These are phyloP conservation scores for Zoroaster sp. DNA, from an alignment of 53 echinoderm and acorn worm genomes.

Conservation along the genomic window DNA sequence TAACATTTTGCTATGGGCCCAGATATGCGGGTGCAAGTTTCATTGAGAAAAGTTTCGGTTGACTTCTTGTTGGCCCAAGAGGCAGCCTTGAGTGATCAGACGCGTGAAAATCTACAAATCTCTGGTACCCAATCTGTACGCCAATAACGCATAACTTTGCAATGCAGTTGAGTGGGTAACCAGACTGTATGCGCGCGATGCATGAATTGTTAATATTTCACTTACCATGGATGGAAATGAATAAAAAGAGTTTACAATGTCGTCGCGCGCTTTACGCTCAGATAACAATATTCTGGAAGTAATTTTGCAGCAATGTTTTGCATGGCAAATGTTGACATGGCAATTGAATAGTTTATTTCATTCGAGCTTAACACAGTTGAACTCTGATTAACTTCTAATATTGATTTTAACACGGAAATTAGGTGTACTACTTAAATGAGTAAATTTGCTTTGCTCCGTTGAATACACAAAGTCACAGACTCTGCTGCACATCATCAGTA, in stretches of 20 bases:
- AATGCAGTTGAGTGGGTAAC: not conserved
- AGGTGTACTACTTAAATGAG: not conserved
- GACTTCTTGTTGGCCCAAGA: not conserved
- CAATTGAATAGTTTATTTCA: not conserved
- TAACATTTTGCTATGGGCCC: no score
- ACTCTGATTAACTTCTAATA: not conserved
- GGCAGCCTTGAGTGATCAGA: slow-evolving; percentile 12
- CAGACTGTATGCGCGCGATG: not conserved
- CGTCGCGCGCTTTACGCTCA: not conserved
- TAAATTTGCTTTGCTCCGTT: not conserved
- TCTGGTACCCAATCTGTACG: not conserved
- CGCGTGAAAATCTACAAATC: not conserved
- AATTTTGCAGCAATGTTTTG: not conserved
- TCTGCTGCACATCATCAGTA: no score
- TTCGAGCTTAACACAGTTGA: not conserved
- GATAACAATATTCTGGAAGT: not conserved
- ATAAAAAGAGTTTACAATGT: not conserved
- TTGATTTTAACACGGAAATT: not conserved
- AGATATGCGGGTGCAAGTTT: no score
- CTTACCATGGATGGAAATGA: not conserved
- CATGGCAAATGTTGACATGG: no score
- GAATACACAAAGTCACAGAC: no score
- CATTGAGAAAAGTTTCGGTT: slow-evolving; percentile 52
- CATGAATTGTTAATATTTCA: no score
- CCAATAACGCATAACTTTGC: not conserved